phyloP scores from a whole-genome alignment of 2,888 invertebrate species.

The Gryllus longicercus region DNA sequence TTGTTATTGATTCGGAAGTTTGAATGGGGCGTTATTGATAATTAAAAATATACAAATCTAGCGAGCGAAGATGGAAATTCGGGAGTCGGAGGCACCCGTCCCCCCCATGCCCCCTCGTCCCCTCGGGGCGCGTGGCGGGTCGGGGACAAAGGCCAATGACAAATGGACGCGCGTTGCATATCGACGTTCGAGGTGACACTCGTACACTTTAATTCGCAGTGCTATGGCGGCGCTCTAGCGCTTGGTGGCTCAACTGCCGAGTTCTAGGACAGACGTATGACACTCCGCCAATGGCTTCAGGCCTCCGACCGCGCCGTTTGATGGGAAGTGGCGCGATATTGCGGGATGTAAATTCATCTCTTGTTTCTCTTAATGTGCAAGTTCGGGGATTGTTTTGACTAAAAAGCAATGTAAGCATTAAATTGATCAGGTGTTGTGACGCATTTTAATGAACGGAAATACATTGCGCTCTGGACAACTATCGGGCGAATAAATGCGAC shows the following conservation, averaged over 20 bases:
- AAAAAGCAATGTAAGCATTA: not conserved
- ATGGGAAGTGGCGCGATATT: not conserved
- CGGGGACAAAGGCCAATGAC: not conserved
- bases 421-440: not conserved
- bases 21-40: conserved; percentile 2
- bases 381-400: not conserved
- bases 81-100: not conserved
- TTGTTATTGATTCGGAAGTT: conserved; percentile 17
- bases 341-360: not conserved
- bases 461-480: not conserved
- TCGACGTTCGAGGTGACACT: not conserved
- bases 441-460: not conserved
- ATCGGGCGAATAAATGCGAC: too few relatives aligned
- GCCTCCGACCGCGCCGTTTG: not conserved
- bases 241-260: not conserved
- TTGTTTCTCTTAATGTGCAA: not conserved
- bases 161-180: not conserved
- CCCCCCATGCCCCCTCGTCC: too few relatives aligned
- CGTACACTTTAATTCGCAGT: not conserved
- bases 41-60: conserved; percentile 17
- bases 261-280: not conserved
- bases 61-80: not conserved
- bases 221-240: not conserved
- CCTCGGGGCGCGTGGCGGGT: too few relatives aligned
- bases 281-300: not conserved